Conservation (phyloP, 2,888 invertebrate genomes). For the Monopis laevigella region DNA sequence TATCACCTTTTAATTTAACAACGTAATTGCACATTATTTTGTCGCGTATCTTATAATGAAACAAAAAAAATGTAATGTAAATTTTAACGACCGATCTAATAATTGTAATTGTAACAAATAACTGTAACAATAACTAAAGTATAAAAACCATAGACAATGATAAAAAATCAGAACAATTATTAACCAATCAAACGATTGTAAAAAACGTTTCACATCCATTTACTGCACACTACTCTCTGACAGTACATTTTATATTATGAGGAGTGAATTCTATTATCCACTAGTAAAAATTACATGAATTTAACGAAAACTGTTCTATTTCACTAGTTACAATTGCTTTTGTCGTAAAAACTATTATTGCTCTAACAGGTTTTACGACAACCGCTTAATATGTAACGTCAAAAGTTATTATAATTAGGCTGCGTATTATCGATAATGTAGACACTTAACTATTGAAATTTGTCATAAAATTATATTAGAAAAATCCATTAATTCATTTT, state of each 20-base stretch:
- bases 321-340: too few species aligned
- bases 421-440: slow-evolving; percentile 45
- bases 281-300: too few species aligned
- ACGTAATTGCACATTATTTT: slow-evolving; percentile 2
- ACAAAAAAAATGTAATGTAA: slow-evolving; percentile 64
- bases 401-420: slow-evolving; percentile 38
- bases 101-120: slow-evolving; percentile 1
- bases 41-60: slow-evolving; percentile 1
- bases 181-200: background rate
- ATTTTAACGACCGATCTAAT: too few species aligned
- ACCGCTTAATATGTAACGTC: too few species aligned
- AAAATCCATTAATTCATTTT: slow-evolving; percentile 31
- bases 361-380: too few species aligned
- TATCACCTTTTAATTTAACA: slow-evolving; percentile 19
- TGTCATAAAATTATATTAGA: slow-evolving; percentile 57
- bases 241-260: background rate
- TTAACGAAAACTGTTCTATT: too few species aligned
- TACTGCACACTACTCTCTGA: background rate
- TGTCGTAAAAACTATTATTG: too few species aligned
- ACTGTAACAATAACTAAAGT: background rate
- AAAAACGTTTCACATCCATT: slow-evolving; percentile 2
- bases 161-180: background rate
- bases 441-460: slow-evolving; percentile 62
- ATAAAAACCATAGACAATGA: background rate
- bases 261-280: too few species aligned